Evolutionary conservation across 2,888 invertebrate genomes (phyloP), one percentile per base, ranked within the genome.

Genomic region (Cryptus viduatorius): DNA sequence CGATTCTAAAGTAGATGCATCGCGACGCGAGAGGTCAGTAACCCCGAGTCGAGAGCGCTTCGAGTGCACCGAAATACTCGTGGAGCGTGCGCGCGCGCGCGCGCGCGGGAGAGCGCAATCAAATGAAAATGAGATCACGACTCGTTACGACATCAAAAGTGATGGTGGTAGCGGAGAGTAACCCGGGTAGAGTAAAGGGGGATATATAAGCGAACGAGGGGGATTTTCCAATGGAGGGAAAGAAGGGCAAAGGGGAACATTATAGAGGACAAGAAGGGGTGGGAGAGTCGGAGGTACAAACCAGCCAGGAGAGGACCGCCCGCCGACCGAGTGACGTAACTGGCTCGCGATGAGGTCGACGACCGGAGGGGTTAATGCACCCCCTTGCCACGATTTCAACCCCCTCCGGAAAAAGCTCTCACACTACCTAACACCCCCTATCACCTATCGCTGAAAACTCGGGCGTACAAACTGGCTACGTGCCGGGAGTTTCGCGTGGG

Each of bases 51-150:
- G 84, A 85, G 87, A 79, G 84, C 79, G 79, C 65, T 56, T 42
- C 79, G 79, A 81, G 83, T 83, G 83, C 84, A 86, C 86, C 84
- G 82, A 87, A 86, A 87, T 85, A 86, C 71, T 68, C 76, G 77
- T 61, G 86, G 82, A 50, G 82, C 79, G 86, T 31, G 69, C 19
- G 82, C 31, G 56, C 65, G 72, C 69, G 72, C 69, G 69, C 71
- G 68, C 19, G 77, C 65, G 65, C 68, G 78, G 14, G 83, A 84
- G 87, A 88, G 92, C 89, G 93, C 93, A 93, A 93, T 93, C 92
- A 92, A 93, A 93, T 92, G 93, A 93, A 93, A 93, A 93, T 93
- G 93, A 93, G 93, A 93, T 93, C 93, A 93, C 92, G 93, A 93
- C 92, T 83, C 91, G 93, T 92, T 93, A 93, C 93, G 91, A 92